Evolutionary conservation across 2,888 invertebrate species (phyloP), one percentile per base, ranked within the genome.

Genomic region (Brachyopa scutellaris): DNA sequence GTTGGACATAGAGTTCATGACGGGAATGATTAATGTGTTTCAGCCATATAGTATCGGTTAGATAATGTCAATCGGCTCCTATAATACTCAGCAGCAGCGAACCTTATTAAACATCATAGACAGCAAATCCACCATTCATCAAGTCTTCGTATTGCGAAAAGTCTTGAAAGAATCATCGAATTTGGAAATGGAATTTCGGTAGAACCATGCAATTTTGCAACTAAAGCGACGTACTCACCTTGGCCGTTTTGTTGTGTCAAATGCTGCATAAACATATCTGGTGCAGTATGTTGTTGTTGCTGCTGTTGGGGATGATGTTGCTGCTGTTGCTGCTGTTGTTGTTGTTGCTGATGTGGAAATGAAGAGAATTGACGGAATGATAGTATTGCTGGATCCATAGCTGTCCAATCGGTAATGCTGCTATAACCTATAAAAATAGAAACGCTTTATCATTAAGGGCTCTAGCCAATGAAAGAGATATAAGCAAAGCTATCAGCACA

Each of bases 341-440:
- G 88, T 57, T 90, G 89, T 80, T 89, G 88, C 72, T 89, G 91
- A 72, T 90, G 90, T 49, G 89, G 89, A 86, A 88, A 90, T 66
- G 89, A 88, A 72, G 91, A 90, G 84, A 88, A 90, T 86, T 90
- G 90, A 77, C 90, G 87, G 86, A 89, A 90, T 78, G 90, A 90
- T 84, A 90, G 88, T 86, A 98, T 97, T 85, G 97, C 97, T 76
- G 98, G 97, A 92, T 98, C 98, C 92, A 97, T 93, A 85, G 96
- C 94, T 86, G 97, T 96, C 97, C 97, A 97, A 91, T 97, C 97
- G 86, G 94, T 92, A 91, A 93, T 94, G 87, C 92, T 92, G 85
- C 91, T 90, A 87, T 91, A 91, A 87, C 91, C 92, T 92, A 74
- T 49, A 55, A 49, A 40, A 66, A n/a, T 26, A 49, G 31, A 62